phyloP scores from a whole-genome alignment of 2,888 invertebrate species.

The Drosophila vallismaia region DNA sequence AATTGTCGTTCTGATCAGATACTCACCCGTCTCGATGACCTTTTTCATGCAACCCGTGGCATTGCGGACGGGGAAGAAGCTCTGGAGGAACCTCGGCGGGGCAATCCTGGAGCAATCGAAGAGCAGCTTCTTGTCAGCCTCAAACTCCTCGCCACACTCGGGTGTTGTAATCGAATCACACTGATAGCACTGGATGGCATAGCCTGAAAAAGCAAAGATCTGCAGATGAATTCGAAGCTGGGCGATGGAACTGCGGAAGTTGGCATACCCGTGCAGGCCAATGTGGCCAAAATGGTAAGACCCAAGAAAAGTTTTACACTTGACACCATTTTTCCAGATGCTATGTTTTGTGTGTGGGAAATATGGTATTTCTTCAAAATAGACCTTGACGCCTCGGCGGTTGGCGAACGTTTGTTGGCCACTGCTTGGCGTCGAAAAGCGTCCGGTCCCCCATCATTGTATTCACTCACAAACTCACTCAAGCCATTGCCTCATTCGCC shows the following conservation, averaged over 20 bases:
- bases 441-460: slow-evolving; percentile 8
- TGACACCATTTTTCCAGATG: slow-evolving; percentile 70
- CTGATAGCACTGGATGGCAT: slow-evolving; percentile 81
- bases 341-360: not conserved
- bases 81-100: slow-evolving; percentile 77
- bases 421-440: slow-evolving; percentile 15
- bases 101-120: slow-evolving; percentile 74
- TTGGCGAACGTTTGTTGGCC: slow-evolving; percentile 39
- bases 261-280: slow-evolving; percentile 75
- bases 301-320: slow-evolving; percentile 71
- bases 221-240: not conserved
- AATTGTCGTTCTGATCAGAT: not conserved
- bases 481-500: not conserved
- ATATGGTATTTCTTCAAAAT: slow-evolving; percentile 5
- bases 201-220: slow-evolving; percentile 60
- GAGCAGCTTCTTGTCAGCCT: slow-evolving; percentile 64
- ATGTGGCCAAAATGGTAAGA: slow-evolving; percentile 71
- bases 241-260: not conserved
- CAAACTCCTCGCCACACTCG: slow-evolving; percentile 81
- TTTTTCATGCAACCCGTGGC: slow-evolving; percentile 83
- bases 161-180: slow-evolving; percentile 78
- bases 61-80: slow-evolving; percentile 66
- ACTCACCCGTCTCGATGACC: slow-evolving; percentile 79
- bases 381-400: slow-evolving; percentile 54
- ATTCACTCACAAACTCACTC: slow-evolving; percentile 4